Base-by-base conservation (phyloP, 2,113 vertebrate genomes). In the Prunella fulvescens region DNA sequence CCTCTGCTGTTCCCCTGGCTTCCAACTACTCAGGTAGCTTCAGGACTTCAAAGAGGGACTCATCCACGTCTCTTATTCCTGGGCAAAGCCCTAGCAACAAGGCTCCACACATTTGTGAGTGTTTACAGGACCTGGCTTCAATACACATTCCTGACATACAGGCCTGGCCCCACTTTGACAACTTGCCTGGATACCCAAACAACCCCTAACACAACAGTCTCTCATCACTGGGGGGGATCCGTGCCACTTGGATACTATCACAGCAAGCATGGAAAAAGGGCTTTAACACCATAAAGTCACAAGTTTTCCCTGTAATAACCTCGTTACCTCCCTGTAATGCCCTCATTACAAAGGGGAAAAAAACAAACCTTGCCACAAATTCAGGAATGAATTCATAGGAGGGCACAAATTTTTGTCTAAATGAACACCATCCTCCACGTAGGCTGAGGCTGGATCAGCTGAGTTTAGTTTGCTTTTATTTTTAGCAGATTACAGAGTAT, bases 181-280 rank as follows among this genome's bases (percentile, higher is more conserved):
- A 15, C 83, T 81, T 42, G 90, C 96, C 72, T 92, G 93, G 95
- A 92, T 95, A 95, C 95, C 79, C 79, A 83, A 90, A 91, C 95
- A 91, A 42, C 5, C 80, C 1, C 4, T 18, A 57, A 51, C 64
- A 93, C 84, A 92, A 93, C 87, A 95, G 66, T 35, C 31, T 57
- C 29, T 66, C 86, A 88, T 29, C 82, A 17, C 25, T 33, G 3
- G 58, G 45, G 54, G 54, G 33, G 18, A 78, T 31, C 79, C 6
- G 5, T 6, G 20, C 3, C 3, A 39, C 70, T 51, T 9, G 31
- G 58, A 57, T 4, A 16, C 42, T 33, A 9, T 7, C 16, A 0
- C 25, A 66, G 47, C 48, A 57, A 9, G 25, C 39, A 64, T 2
- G 29, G 60, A 7, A 82, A 42, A 60, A 91, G 53, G n/a, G 31